Conservation (phyloP, 2,797 vertebrate genomes). For the Cryptoblepharus egeriae region DNA sequence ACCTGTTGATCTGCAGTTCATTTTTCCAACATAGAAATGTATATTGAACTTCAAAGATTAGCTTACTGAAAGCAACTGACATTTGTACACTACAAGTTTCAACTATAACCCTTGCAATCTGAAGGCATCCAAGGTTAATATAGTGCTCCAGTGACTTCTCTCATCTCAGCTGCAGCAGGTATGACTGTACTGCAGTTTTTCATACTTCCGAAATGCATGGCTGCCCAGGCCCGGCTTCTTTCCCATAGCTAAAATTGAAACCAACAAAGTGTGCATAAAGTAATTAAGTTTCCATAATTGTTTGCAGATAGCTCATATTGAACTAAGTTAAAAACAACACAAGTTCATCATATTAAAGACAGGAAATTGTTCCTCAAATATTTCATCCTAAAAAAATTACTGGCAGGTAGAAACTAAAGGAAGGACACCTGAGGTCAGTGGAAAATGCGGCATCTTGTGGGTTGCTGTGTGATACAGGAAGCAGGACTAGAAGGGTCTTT, state of each 20-base stretch:
- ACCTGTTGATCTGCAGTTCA: not conserved
- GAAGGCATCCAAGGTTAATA: not conserved
- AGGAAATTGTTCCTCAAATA: constrained; percentile 2
- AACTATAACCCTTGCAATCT: not conserved
- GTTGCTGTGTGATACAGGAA: no score
- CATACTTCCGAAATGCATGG: constrained; percentile 13
- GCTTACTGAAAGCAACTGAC: not conserved
- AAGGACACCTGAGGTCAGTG: not conserved
- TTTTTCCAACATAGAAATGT: not conserved
- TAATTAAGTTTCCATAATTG: constrained; percentile 38
- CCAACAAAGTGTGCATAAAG: constrained; percentile 31
- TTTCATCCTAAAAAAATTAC: not conserved
- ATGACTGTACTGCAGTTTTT: not conserved
- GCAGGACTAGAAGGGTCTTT: no score
- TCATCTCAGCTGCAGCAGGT: not conserved
- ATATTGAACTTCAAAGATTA: not conserved
- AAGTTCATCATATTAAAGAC: constrained; percentile 17
- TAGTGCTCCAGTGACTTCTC: constrained; percentile 10
- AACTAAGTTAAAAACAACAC: constrained; percentile 33
- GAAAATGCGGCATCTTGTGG: no score
- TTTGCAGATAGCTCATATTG: constrained; percentile 46
- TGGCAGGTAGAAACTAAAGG: not conserved
- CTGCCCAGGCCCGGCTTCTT: constrained; percentile 2
- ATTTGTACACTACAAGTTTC: not conserved
- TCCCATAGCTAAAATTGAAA: constrained; percentile 17